Base-by-base conservation (phyloP, 2,113 vertebrate species). In the Podiceps cristatus region DNA sequence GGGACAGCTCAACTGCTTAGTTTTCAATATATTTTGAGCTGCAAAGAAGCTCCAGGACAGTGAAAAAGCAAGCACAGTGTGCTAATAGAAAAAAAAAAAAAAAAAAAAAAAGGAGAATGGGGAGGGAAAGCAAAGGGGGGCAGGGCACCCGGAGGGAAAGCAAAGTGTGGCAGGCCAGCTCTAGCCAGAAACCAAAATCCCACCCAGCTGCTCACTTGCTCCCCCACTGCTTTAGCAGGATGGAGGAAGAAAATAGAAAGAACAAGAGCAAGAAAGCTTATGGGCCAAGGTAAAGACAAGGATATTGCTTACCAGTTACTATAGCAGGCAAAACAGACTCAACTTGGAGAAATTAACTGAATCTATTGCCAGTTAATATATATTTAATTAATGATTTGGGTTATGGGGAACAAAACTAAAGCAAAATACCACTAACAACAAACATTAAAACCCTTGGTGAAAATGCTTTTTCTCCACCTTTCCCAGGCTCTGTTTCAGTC, bases 111-210 rank as follows among this genome's bases (percentile, higher is more conserved):
- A 9, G 9, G 37, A 37, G 37, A 37, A 37, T 37, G 37, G 1
- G 45, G 7, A 2, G 29, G 8, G 10, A 5, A 27, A 18, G 13
- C 19, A 25, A 77, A 11, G 9, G 55, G 15, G 42, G 17, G 18
- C 23, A 49, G 44, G 16, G n/a, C n/a, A n/a, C n/a, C n/a, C 1
- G 58, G 7, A 2, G 28, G 8, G 9, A 5, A 27, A 18, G 13
- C 19, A 25, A 77, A 11, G 9, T 60, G 15, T 49, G 17, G 18
- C 23, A 49, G 44, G 16, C 64, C 10, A n/a, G 49, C 49, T 74
- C 23, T 90, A 42, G 35, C 42, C 23, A 58, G 23, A 29, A 44
- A 75, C 22, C 8, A 49, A 64, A 16, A 19, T 60, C 29, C 7
- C 25, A 75, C 20, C 18, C n/a, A 53, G 42, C 20, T 74, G 16